Evolutionary conservation across 2,888 invertebrate species (phyloP), one percentile per base, ranked within the genome.

Genomic region (Tolmerus cingulatus): DNA sequence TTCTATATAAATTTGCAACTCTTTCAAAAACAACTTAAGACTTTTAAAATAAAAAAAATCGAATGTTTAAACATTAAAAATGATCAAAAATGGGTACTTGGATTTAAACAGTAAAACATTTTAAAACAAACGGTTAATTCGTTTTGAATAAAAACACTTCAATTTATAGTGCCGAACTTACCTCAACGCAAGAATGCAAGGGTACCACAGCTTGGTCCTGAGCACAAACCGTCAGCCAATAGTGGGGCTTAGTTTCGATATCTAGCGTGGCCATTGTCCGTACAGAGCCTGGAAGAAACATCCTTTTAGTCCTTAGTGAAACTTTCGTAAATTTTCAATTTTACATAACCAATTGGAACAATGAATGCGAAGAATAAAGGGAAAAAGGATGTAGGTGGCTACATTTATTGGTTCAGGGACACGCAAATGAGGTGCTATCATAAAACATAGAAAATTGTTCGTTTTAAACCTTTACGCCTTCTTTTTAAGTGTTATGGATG

Each of bases 181-280:
- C 97, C 94, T 98, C 97, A 16, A 97, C 94, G 91, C 97, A 96
- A 57, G 97, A 95, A 91, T 95, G 96, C 16, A 97, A 94, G 1
- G 98, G 97, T 37, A 97, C 97, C 23, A 97, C 96, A 0, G 97
- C 98, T 90, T 96, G 96, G 93, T 99, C 99, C 91, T 97, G 96
- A 5, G 98, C 98, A 92, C 96, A 96, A 86, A 98, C 95, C 9
- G 98, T 98, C 89, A 99, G 93, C 99, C 99, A 99, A 93, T 98
- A 98, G 91, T 96, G 96, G 51, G 95, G 93, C 90, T 95, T 95
- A 2, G 96, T 95, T 93, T 99, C 99, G 87, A 98, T 95, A 93
- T 99, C 99, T 90, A 99, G 94, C 76, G 97, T 95, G 2, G 96
- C 95, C 90, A 96, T 94, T 1, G 98, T 98, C 89, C 96, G 95